These are phyloP conservation scores for Lumbricus terrestris DNA, from an alignment of 2,888 invertebrate species.

Conservation along the genomic window DNA sequence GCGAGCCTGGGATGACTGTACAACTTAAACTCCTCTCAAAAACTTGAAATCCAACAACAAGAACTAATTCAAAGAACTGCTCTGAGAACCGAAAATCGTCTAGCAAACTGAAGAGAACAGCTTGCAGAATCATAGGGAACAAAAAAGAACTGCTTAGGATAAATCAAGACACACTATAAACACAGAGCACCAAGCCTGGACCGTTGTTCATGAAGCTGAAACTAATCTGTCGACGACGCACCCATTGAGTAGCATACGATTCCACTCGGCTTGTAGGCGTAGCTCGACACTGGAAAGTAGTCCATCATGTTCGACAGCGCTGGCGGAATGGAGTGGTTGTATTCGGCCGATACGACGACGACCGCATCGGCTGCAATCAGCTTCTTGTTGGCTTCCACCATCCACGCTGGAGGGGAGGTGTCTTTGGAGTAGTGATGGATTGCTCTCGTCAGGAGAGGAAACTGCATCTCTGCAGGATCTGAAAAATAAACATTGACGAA, in stretches of 20 bases:
- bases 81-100: no score
- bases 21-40: no score
- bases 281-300: conserved; percentile 60
- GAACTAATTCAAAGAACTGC: no score
- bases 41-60: no score
- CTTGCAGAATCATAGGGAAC: background rate
- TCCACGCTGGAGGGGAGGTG: conserved; percentile 40
- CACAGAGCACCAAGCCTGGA: background rate
- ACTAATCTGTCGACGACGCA: background rate
- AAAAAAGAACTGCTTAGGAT: background rate
- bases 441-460: conserved; percentile 47
- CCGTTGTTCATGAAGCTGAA: background rate
- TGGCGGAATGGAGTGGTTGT: conserved; percentile 60
- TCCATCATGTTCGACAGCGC: conserved; percentile 61
- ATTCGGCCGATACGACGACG: conserved; percentile 59
- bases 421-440: conserved; percentile 44
- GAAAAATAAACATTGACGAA: background rate
- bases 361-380: conserved; percentile 56
- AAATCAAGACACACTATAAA: background rate
- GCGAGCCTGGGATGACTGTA: no score
- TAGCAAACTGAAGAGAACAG: background rate
- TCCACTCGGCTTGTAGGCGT: conserved; percentile 52
- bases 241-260: conserved; percentile 49
- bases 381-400: conserved; percentile 38
- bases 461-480: conserved; percentile 58